A percentile compares a stretch with the other conserved stretches of the same genome.
These are phyloP conservation scores for Hylyphantes graminicola DNA, from an alignment of 1,140 invertebrate species.

Conservation along the genomic window DNA sequence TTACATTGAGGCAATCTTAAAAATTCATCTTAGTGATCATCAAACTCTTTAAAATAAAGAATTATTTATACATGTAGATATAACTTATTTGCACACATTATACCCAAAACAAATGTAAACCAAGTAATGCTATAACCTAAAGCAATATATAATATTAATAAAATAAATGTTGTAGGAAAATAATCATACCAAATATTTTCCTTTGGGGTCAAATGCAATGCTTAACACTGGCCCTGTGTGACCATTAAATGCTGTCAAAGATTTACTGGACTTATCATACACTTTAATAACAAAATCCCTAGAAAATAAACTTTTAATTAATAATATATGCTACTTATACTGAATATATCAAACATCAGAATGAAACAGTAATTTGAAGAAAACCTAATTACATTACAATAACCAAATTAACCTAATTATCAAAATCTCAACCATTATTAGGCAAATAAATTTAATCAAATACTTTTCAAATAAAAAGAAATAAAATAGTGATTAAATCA, in stretches of 20 bases:
- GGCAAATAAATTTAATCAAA: constrained; percentile 14
- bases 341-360: too few species aligned
- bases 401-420: neutral
- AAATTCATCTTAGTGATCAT: too few species aligned
- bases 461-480: neutral
- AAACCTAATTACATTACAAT: neutral
- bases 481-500: neutral
- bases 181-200: constrained; percentile 76
- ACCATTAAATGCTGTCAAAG: constrained; percentile 73
- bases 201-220: constrained; percentile 84
- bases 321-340: neutral
- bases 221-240: constrained; percentile 88
- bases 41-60: too few species aligned
- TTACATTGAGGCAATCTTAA: too few species aligned
- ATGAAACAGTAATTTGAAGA: neutral
- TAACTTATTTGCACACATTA: too few species aligned
- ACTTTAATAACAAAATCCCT: constrained; percentile 91
- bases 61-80: too few species aligned
- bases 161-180: constrained; percentile 5
- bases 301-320: constrained; percentile 64
- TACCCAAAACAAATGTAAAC: too few species aligned
- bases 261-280: constrained; percentile 71
- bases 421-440: neutral
- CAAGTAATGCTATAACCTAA: too few species aligned
- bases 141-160: neutral